Conservation (phyloP, 2,113 vertebrate species). For the Mesocricetus auratus region DNA sequence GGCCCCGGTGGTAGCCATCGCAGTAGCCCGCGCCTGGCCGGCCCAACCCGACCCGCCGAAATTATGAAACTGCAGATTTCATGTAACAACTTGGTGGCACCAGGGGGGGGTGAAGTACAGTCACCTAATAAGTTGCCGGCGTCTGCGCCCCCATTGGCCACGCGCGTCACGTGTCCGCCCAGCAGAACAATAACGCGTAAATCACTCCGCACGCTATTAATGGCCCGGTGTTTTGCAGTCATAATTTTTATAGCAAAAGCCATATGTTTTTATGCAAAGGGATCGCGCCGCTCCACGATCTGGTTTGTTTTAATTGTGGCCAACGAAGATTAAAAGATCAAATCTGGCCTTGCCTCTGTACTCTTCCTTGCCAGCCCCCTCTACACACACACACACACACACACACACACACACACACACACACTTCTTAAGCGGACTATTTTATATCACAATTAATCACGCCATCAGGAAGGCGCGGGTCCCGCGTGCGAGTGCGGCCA, state of each 20-base stretch:
- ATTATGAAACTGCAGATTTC: slow-evolving; percentile 98
- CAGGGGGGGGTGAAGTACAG: slow-evolving; percentile 90
- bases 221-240: slow-evolving; percentile 95
- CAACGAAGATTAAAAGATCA: slow-evolving; percentile 90
- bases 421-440: slow-evolving; percentile 87
- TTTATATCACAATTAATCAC: slow-evolving; percentile 92
- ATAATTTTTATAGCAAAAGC: slow-evolving; percentile 96
- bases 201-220: slow-evolving; percentile 99
- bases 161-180: slow-evolving; percentile 91
- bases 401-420: slow-evolving; percentile 60
- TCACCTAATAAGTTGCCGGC: slow-evolving; percentile 95
- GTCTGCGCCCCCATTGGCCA: slow-evolving; percentile 92
- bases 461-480: slow-evolving; percentile 86
- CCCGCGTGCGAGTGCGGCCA: slow-evolving; percentile 79
- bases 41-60: slow-evolving; percentile 91
- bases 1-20: slow-evolving; percentile 94
- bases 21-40: slow-evolving; percentile 80
- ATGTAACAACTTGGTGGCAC: slow-evolving; percentile 97
- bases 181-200: slow-evolving; percentile 99
- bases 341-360: slow-evolving; percentile 73
- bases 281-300: slow-evolving; percentile 93
- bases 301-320: slow-evolving; percentile 91
- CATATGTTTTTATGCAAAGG: slow-evolving; percentile 95
- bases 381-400: neutral
- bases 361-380: neutral